Evolutionary conservation across 2,113 vertebrate species (phyloP), one percentile per base, ranked within the genome.

Genomic region (Petrocephalus microphthalmus): DNA sequence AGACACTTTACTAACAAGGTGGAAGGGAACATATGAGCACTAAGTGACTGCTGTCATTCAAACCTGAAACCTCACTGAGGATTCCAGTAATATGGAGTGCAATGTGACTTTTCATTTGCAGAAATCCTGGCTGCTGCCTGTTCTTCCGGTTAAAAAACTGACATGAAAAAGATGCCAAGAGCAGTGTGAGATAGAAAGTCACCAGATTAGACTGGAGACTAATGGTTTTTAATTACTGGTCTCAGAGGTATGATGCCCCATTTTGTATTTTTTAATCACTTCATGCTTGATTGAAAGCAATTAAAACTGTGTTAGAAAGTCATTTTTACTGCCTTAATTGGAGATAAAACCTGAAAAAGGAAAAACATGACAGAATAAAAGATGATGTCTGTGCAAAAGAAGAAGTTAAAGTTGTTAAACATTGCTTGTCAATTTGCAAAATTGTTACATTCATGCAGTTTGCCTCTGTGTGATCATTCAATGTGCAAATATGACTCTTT

Each of bases 211-310:
- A 54, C 52, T 42, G 83, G 85, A 42, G 56, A 33, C 19, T 82
- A 89, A 82, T 20, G 2, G 2, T 81, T 81, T 89, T 87, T 87
- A 87, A 89, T 87, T 71, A 89, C 25, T 89, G 6, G n/a, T 20
- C 85, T 85, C 84, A 47, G 53, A 89, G 81, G 88, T 42, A 87
- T 86, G 67, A 15, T 52, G 8, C 17, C 33, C 74, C 25, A n/a
- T 81, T 87, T 56, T 81, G 71, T 56, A 82, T 81, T 74, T 86
- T 29, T 86, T 86, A 78, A 89, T 86, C 71, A 47, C 81, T 89
- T 89, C 85, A 87, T 89, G 88, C 88, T 87, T 89, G 88, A 64
- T 78, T 78, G 71, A 89, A 52, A 54, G 85, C 85, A 89, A 82
- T 89, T 89, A 86, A 85, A 71, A 57, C 25, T 86, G 52, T 10